Conservation (phyloP, 1,140 invertebrate genomes). For the Bombus haemorrhoidalis region DNA sequence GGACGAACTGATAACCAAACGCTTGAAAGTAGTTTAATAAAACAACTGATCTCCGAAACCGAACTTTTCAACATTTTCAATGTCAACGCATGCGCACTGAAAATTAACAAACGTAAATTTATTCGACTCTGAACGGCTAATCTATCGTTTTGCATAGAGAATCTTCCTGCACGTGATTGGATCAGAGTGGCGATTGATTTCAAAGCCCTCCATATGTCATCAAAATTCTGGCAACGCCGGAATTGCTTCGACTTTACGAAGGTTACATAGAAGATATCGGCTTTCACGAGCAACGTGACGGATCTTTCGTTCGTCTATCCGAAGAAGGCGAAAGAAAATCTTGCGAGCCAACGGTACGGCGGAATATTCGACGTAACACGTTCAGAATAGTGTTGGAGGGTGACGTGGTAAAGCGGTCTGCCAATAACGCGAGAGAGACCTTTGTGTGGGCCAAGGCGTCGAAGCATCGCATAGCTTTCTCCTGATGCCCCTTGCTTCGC, state of each 20-base stretch:
- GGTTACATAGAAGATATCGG: conserved; percentile 68
- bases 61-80: no score
- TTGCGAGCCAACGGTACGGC: conserved; percentile 61
- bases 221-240: conserved; percentile 65
- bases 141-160: neutral
- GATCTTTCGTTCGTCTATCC: conserved; percentile 64
- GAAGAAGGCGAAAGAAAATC: conserved; percentile 65
- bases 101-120: neutral
- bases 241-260: conserved; percentile 64
- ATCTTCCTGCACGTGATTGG: no score
- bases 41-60: neutral
- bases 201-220: conserved; percentile 44
- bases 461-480: conserved; percentile 67
- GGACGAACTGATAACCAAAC: no score
- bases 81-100: no score
- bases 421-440: conserved; percentile 68
- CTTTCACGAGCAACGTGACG: conserved; percentile 67
- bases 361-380: conserved; percentile 71
- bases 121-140: neutral
- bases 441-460: conserved; percentile 68
- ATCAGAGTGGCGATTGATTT: conserved; percentile 49
- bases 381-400: conserved; percentile 64
- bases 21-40: no score
- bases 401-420: conserved; percentile 71
- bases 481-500: conserved; percentile 46